Evolutionary conservation across 2,888 invertebrate genomes (phyloP), one percentile per base, ranked within the genome.

Genomic region (Dione vanillae): DNA sequence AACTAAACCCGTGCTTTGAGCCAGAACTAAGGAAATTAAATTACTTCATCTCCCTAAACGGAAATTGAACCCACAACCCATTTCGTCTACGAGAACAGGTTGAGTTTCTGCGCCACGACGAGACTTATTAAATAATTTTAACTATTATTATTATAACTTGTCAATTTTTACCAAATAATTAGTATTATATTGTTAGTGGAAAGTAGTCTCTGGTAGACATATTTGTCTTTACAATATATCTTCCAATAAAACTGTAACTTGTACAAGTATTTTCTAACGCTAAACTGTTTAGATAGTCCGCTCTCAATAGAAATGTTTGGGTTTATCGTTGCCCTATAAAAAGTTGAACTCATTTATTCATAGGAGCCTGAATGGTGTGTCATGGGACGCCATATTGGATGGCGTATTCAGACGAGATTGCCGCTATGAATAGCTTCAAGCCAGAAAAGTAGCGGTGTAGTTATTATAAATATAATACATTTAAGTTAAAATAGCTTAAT

Each of bases 361-460:
- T 81, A 78, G 79, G 74, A 68, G 69, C 65, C 69, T 79, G 81
- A 81, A 80, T 79, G 75, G 73, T 72, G 74, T 74, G 78, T 72
- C 79, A 76, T 78, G 76, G 78, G 77, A 70, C 74, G 75, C 71
- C 75, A 75, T 79, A 79, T 80, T 80, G 80, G 77, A 79, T 75
- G 77, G 78, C 72, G 79, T 75, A 81, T 82, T 82, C 82, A 82
- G 69, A 76, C 73, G 72, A 80, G 81, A 82, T 82, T 80, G 81
- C 77, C 74, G 78, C 75, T 70, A 70, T 80, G 82, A 80, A 82
- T 79, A 79, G 78, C 69, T 58, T 70, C 41, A 12, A 75, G 77
- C 72, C 66, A 74, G 11, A 8, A 68, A 73, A 70, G 8, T 7
- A 14, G 74, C 72, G 62, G 5, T 65, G 8, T 10, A 7, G 0